Evolutionary conservation across 2,888 invertebrate species (phyloP), one percentile per base, ranked within the genome.

Genomic region (Zaprionus obscuricornis): DNA sequence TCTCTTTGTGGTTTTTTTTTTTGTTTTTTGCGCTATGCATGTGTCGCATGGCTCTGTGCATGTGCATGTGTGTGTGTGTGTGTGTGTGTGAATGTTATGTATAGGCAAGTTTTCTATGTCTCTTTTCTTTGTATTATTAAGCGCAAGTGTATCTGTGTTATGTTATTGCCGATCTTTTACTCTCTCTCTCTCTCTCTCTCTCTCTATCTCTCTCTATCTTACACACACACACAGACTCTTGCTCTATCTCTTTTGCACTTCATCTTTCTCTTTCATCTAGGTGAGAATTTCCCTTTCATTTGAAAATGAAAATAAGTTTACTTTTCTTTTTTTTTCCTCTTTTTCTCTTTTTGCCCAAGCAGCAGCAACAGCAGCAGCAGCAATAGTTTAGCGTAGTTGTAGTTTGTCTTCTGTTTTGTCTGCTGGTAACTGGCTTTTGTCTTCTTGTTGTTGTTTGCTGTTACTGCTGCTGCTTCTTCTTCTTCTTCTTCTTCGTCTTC

Each of bases 221-320:
- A n/a, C n/a, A n/a, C n/a, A n/a, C n/a, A n/a, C n/a, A n/a, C n/a
- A n/a, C n/a, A n/a, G n/a, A 58, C 31, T 55, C 57, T 40, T 8
- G 24, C 24, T 24, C 4, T 6, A 24, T 8, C 5, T 24, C 24
- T n/a, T n/a, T n/a, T 26, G 6, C 26, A 17, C 24, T 49, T 51
- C 36, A 39, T 20, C 43, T 27, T 52, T 64, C 58, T 76, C 72
- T 64, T 73, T 64, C 74, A 74, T 75, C 82, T 81, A 75, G 87
- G 75, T 77, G 77, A 87, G 85, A 87, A 86, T 87, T 87, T 87
- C 87, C 87, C 87, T 87, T 87, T 87, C 87, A 87, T 88, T 87
- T 86, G 77, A 77, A 83, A 87, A 86, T 77, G 79, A 88, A 88
- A 88, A 87, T 87, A 82, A 78, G 76, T 86, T 88, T 86, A 74